Evolutionary conservation across 2,888 invertebrate species (phyloP).

Genomic region (Tholera decimalis): DNA sequence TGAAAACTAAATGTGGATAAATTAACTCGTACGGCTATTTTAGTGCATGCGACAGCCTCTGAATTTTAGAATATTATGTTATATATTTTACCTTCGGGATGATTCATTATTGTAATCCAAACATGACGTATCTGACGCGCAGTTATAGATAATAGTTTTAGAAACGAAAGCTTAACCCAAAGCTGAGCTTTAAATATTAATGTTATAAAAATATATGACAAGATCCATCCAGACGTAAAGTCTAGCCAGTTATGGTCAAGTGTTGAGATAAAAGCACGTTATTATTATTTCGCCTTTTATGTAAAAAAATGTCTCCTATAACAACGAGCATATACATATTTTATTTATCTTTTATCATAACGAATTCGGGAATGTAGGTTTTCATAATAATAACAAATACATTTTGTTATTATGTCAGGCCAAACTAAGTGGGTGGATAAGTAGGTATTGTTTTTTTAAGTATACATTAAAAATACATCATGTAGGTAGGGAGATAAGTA

Average conservation of each 20-base stretch:
- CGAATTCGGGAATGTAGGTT: background rate
- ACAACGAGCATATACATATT: background rate
- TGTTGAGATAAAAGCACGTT: no score
- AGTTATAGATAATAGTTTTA: no score
- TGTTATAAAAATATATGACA: background rate
- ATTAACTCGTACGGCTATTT: no score
- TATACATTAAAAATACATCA: conserved; percentile 1
- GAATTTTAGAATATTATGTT: no score
- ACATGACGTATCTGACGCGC: no score
- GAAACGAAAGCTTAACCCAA: no score
- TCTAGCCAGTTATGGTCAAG: conserved; percentile 6
- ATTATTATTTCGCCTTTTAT: background rate
- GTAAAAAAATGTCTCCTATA: background rate
- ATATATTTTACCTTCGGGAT: no score
- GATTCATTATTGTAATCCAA: no score
- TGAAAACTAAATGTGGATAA: no score
- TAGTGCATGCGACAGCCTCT: no score
- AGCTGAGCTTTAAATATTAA: no score
- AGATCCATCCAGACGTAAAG: background rate
- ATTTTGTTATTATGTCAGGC: background rate
- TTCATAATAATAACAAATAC: background rate
- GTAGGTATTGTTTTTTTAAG: conserved; percentile 18
- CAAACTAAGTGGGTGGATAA: background rate
- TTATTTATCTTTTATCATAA: conserved; percentile 3
- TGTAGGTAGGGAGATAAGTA: background rate